Evolutionary conservation across 2,888 invertebrate species (phyloP).

Genomic region (Melanophora roralis): DNA sequence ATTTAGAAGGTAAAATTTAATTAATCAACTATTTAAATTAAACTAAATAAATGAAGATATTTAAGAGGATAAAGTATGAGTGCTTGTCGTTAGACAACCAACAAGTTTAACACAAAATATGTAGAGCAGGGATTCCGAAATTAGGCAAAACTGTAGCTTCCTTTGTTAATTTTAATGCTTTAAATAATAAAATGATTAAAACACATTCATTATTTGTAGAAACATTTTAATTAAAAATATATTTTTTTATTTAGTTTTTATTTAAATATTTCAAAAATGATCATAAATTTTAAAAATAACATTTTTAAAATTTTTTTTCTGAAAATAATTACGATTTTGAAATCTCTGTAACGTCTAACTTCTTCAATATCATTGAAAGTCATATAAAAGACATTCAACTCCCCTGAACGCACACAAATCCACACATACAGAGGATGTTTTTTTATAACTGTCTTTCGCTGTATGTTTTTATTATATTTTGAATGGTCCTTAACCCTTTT

Average conservation of each 20-base stretch:
- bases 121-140: too few species aligned
- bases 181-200: too few species aligned
- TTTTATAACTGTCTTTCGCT: conserved; percentile 42
- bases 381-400: background rate
- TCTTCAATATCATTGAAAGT: background rate
- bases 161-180: too few species aligned
- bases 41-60: background rate
- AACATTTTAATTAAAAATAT: too few species aligned
- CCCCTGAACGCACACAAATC: background rate
- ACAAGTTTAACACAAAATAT: background rate
- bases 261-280: too few species aligned
- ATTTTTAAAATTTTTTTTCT: too few species aligned
- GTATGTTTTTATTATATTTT: background rate
- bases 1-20: conserved; percentile 32
- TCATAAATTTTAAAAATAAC: too few species aligned
- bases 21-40: conserved; percentile 54
- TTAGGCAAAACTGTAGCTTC: too few species aligned
- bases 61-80: background rate
- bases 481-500: conserved; percentile 62
- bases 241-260: too few species aligned
- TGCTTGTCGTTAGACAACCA: background rate
- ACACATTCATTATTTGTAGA: too few species aligned
- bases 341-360: background rate
- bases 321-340: too few species aligned
- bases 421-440: background rate